Percentiles rank a stretch among this genome's conserved stretches.
Evolutionary conservation across 2,888 invertebrate genomes (phyloP).

Genomic region (Lasioglossum lativentre): DNA sequence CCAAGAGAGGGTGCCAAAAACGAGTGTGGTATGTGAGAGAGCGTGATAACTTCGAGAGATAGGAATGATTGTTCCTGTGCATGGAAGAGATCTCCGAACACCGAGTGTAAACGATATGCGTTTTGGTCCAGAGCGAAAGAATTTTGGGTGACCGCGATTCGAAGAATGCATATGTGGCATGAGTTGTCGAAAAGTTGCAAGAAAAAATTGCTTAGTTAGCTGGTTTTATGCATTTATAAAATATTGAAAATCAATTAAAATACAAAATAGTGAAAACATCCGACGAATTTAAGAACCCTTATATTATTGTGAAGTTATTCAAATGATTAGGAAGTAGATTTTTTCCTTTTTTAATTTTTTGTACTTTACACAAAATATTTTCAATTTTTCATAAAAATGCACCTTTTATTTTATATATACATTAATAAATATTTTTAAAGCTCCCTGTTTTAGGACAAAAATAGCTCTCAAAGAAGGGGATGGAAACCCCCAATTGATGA

Average conservation of each 20-base stretch:
- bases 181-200: neutral
- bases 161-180: neutral
- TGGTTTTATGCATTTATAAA: no score
- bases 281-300: no score
- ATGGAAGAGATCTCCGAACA: neutral
- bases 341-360: no score
- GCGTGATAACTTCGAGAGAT: neutral
- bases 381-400: no score
- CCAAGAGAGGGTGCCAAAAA: conserved; percentile 3
- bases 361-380: no score
- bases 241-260: no score
- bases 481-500: neutral
- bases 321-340: no score
- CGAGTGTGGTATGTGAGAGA: neutral
- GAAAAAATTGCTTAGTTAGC: neutral
- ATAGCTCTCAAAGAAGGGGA: neutral
- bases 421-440: neutral
- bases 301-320: no score
- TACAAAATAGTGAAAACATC: no score
- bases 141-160: conserved; percentile 9
- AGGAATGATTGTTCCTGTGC: neutral
- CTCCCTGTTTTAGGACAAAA: neutral
- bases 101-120: neutral
- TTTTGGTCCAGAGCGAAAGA: neutral
- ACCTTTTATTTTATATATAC: no score